These are phyloP conservation scores for Aspidiotus rigidus DNA, from an alignment of 2,888 invertebrate species.

Conservation along the genomic window DNA sequence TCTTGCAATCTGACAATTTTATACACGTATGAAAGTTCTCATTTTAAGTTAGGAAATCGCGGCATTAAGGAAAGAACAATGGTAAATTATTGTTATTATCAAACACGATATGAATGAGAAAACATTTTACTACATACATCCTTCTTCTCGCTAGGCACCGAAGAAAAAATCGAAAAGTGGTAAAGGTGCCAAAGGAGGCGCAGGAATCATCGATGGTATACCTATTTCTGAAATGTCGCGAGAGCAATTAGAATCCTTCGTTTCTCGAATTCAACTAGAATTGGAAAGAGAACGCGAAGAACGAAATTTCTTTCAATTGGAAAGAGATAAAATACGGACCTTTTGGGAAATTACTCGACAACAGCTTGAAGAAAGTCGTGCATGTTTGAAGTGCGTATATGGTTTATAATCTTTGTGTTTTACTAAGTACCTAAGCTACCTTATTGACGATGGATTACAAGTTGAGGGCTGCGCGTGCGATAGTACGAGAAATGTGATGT, in stretches of 20 bases:
- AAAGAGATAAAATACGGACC: conserved; percentile 84
- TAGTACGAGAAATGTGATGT: neutral
- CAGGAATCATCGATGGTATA: conserved; percentile 61
- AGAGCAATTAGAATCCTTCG: conserved; percentile 84
- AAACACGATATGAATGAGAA: no score
- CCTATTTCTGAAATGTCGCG: conserved; percentile 86
- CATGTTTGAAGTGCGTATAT: conserved; percentile 50
- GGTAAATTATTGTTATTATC: no score
- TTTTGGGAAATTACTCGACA: conserved; percentile 93
- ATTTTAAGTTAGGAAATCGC: no score
- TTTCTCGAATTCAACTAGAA: conserved; percentile 75
- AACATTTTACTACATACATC: no score
- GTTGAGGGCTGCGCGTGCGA: no score
- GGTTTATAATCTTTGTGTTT: neutral
- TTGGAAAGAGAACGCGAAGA: conserved; percentile 90
- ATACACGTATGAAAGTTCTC: no score
- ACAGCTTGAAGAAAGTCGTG: conserved; percentile 75
- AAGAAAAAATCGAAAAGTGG: conserved; percentile 40
- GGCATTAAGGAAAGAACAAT: no score
- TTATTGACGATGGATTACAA: no score
- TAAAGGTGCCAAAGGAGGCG: conserved; percentile 39
- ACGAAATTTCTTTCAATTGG: conserved; percentile 88
- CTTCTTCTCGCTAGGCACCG: neutral
- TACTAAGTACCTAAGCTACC: no score
- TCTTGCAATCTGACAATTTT: no score